Evolutionary conservation across 1,140 invertebrate species (phyloP), one percentile per base, ranked within the genome.

Genomic region (Hycleus cichorii): DNA sequence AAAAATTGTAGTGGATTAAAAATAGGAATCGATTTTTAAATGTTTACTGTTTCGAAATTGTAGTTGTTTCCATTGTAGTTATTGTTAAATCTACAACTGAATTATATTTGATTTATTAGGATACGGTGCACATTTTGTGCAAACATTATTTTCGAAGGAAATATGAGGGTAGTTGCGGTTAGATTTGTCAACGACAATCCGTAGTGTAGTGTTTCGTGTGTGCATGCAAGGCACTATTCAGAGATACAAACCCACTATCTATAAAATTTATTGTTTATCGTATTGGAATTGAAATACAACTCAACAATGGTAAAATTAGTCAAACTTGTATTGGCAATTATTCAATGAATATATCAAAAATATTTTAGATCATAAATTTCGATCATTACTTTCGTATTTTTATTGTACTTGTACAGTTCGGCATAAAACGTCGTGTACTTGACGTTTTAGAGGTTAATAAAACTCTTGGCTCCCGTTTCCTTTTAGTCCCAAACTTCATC

Each of bases 401-500:
- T 53, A 53, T 53, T 40, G n/a, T 45, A 53, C 18, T 53, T 53
- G 42, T 53, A 46, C 45, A 53, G 40, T 53, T 53, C 46, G 51
- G 46, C 32, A 32, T 4, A 5, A 32, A 44, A 45, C 51, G 46
- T 45, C 51, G 25, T 45, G 39, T 46, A 53, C 51, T 53, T 45
- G 47, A 58, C 57, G 39, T 46, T 46, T 50, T 59, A 49, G 42
- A 59, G 54, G 59, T 61, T 61, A 61, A 61, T 61, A 61, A 61
- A 61, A 61, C 54, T 56, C 54, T 49, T 51, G 32, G 32, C 32
- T 45, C 49, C 49, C 58, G 45, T 50, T 61, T 52, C 52, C 59
- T 57, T 61, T 61, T 61, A 47, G 59, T 43, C 53, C 43, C 27
- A 51, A 61, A 61, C 59, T 61, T 61, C 55, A 52, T 53, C 59